phyloP scores from a whole-genome alignment of 1,140 invertebrate species.

The Cydia splendana region DNA sequence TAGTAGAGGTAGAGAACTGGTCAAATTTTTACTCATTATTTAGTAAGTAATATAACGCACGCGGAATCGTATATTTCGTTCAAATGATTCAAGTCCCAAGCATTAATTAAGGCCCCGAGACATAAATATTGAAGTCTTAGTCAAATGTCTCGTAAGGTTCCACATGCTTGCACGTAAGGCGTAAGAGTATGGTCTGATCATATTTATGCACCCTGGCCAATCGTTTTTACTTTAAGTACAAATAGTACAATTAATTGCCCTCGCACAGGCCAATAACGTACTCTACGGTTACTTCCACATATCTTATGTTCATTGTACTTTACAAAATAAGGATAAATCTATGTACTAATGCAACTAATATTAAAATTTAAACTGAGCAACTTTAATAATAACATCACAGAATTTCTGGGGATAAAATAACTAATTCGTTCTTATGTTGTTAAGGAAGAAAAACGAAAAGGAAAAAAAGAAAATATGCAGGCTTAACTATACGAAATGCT shows the following conservation, averaged over 20 bases:
- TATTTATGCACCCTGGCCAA: background rate
- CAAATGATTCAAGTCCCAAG: no score
- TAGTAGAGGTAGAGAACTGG: no score
- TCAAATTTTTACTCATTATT: no score
- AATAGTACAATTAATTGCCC: background rate
- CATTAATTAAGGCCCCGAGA: no score
- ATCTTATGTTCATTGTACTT: constrained; percentile 1
- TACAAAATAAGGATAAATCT: constrained; percentile 29
- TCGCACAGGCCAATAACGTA: background rate
- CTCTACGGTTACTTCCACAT: background rate
- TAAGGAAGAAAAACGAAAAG: constrained; percentile 35
- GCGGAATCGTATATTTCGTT: no score
- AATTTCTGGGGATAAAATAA: constrained; percentile 35
- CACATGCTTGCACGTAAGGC: no score
- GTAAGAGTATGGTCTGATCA: background rate
- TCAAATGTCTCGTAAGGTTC: no score
- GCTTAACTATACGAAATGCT: background rate
- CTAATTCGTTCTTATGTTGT: background rate
- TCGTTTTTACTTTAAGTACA: background rate
- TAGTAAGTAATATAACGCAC: no score
- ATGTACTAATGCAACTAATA: constrained; percentile 50
- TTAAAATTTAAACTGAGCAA: constrained; percentile 74
- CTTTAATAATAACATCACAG: constrained; percentile 69
- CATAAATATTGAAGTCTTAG: no score
- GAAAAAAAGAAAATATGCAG: constrained; percentile 38